Conservation (phyloP, 2,797 vertebrate genomes). For the Somateria mollissima region DNA sequence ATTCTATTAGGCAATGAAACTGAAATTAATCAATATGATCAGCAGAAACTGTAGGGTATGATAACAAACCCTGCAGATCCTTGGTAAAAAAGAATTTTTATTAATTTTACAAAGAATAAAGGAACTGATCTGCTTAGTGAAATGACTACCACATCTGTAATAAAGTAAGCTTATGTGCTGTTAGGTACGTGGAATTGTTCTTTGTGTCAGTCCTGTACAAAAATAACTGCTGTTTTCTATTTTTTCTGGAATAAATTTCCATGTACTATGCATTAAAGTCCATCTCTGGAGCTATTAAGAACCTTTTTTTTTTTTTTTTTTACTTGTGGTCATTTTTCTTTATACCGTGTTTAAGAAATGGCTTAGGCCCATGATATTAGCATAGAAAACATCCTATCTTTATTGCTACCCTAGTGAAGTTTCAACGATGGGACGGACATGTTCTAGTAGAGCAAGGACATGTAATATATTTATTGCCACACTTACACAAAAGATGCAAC, state of each 20-base stretch:
- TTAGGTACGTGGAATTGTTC: not conserved
- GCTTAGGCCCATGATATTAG: not conserved
- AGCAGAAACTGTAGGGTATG: not conserved
- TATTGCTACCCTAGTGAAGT: not conserved
- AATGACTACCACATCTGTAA: not conserved
- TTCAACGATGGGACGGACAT: not conserved
- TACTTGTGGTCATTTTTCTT: not conserved
- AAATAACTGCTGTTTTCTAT: not conserved
- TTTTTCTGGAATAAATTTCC: not conserved
- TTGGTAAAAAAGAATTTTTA: not conserved
- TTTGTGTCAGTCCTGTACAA: not conserved
- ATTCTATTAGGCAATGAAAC: not conserved
- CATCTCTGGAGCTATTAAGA: not conserved
- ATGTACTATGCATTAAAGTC: not conserved
- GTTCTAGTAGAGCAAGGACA: not conserved
- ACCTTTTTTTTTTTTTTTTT: not conserved
- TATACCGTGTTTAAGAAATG: not conserved
- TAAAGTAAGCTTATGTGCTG: not conserved
- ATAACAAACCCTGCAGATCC: not conserved
- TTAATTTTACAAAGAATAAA: not conserved
- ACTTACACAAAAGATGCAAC: not conserved
- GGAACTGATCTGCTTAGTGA: not conserved
- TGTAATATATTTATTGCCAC: not conserved
- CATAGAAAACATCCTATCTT: not conserved
- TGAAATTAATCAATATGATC: not conserved